phyloP scores from a whole-genome alignment of 2,888 invertebrate species.

The Fragum whitleyi region DNA sequence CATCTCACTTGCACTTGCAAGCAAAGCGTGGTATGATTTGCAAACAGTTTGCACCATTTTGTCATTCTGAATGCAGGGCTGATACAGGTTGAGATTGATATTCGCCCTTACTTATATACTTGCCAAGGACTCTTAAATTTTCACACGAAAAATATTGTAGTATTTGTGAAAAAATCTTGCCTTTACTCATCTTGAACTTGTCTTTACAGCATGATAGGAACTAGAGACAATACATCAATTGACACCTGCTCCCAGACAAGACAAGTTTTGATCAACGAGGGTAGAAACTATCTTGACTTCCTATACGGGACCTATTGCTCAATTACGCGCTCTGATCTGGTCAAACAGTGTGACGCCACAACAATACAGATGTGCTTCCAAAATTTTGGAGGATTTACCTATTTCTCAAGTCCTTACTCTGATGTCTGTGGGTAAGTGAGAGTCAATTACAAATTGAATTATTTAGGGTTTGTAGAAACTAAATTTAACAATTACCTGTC shows the following conservation, averaged over 20 bases:
- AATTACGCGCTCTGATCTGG: neutral
- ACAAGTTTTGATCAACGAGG: conserved; percentile 23
- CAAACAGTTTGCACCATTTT: no score
- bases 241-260: conserved; percentile 28
- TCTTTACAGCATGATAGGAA: conserved; percentile 3
- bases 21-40: no score
- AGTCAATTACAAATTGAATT: no score
- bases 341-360: conserved; percentile 33
- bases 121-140: no score
- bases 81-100: no score
- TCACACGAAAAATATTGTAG: no score
- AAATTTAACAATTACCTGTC: no score
- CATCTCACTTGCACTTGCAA: no score
- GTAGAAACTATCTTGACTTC: conserved; percentile 9
- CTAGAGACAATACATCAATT: neutral
- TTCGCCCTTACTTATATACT: no score
- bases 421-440: conserved; percentile 44
- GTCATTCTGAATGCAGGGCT: no score
- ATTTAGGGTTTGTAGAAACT: no score
- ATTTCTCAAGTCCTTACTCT: conserved; percentile 32
- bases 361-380: conserved; percentile 37
- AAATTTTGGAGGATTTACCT: conserved; percentile 41
- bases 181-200: neutral
- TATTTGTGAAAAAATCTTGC: neutral
- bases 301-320: conserved; percentile 27